These are phyloP conservation scores for Sinhomidia bicolor DNA, from an alignment of 2,888 invertebrate species.

Conservation along the genomic window DNA sequence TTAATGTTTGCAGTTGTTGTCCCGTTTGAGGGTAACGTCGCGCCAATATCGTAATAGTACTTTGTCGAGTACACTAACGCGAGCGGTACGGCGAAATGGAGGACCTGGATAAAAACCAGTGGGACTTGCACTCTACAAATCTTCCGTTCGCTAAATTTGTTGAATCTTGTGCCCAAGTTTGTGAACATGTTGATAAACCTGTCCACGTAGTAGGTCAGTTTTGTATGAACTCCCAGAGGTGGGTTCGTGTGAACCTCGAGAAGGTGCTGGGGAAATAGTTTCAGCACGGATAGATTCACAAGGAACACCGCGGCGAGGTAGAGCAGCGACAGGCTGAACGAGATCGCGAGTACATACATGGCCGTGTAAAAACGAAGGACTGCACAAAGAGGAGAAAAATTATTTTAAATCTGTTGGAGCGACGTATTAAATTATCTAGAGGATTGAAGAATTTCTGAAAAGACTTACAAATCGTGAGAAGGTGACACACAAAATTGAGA, in stretches of 20 bases:
- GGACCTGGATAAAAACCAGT: neutral
- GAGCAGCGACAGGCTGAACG: neutral
- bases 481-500: neutral
- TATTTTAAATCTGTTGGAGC: neutral
- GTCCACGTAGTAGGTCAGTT: neutral
- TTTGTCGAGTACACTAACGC: neutral
- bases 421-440: neutral
- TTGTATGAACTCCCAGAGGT: conserved; percentile 9
- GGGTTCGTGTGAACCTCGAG: conserved; percentile 28
- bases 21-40: neutral
- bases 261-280: neutral
- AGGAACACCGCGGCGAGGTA: neutral
- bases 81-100: conserved; percentile 6
- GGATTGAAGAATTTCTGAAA: too few species aligned
- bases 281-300: neutral
- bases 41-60: neutral
- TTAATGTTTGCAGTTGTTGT: neutral
- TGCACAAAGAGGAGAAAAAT: neutral
- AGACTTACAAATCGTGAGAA: conserved; percentile 17
- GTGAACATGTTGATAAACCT: conserved; percentile 32
- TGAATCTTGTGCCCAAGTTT: conserved; percentile 7
- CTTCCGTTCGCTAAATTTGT: neutral
- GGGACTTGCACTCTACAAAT: conserved; percentile 9
- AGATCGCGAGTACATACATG: neutral
- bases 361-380: conserved; percentile 15